Evolutionary conservation across 2,113 vertebrate species (phyloP).

Genomic region (Boulengeromyrus knoepffleri): DNA sequence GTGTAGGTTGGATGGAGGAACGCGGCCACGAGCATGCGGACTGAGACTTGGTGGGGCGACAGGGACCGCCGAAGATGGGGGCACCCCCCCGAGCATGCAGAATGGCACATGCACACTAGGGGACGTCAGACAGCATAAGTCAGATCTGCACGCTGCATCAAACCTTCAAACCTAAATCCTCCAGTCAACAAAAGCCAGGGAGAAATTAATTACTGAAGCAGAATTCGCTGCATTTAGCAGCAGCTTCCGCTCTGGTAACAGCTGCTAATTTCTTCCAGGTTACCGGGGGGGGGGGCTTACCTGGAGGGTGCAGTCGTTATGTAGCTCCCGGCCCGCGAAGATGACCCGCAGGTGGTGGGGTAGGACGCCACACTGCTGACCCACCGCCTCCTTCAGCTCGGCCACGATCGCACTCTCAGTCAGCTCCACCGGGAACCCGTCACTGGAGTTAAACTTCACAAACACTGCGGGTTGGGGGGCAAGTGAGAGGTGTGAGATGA

Average conservation of each 20-base stretch:
- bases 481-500: background rate
- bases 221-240: background rate
- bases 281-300: slow-evolving; percentile 45
- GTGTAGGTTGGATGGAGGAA: slow-evolving; percentile 12
- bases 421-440: slow-evolving; percentile 69
- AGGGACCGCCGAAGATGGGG: background rate
- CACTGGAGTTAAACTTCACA: slow-evolving; percentile 75
- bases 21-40: background rate
- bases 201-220: background rate
- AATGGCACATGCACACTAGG: background rate
- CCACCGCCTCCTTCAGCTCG: slow-evolving; percentile 73
- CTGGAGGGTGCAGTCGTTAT: slow-evolving; percentile 69
- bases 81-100: no score
- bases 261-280: background rate
- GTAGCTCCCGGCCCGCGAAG: slow-evolving; percentile 73
- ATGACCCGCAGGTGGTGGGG: slow-evolving; percentile 71
- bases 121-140: background rate
- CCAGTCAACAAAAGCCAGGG: background rate
- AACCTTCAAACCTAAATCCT: background rate
- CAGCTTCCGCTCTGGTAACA: background rate
- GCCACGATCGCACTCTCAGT: slow-evolving; percentile 56
- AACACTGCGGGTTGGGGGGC: slow-evolving; percentile 55
- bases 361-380: slow-evolving; percentile 67
- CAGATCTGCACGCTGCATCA: background rate
- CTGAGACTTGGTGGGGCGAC: background rate